Percentiles rank a stretch among this genome's conserved stretches.
These are phyloP conservation scores for Taenioides sp. DNA, from an alignment of 2,797 vertebrate genomes.

Conservation along the genomic window DNA sequence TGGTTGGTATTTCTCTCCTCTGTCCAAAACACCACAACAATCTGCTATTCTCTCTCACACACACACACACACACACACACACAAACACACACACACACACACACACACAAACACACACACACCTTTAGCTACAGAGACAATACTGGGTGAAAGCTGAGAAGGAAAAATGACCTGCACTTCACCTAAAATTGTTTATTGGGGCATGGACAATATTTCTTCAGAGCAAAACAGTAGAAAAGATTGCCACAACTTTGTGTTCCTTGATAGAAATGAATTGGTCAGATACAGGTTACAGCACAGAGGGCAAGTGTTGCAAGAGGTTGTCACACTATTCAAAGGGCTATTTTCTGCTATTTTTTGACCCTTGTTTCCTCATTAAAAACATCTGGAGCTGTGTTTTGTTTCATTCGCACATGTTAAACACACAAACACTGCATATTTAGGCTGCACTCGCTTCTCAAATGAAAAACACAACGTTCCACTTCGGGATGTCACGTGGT, in stretches of 20 bases:
- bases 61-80: constrained; percentile 14
- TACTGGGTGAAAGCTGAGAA: constrained; percentile 28
- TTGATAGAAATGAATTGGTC: constrained; percentile 25
- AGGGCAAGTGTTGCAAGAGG: background rate
- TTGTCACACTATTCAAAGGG: background rate
- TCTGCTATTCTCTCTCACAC: background rate
- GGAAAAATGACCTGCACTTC: constrained; percentile 15
- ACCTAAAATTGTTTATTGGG: constrained; percentile 23
- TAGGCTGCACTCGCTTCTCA: too few species aligned
- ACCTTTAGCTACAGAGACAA: constrained; percentile 15
- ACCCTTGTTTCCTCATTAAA: background rate
- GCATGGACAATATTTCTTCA: constrained; percentile 29
- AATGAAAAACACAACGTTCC: too few species aligned
- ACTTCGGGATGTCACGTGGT: too few species aligned
- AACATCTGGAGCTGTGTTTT: background rate
- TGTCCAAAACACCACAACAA: constrained; percentile 12
- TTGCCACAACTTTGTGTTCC: constrained; percentile 2
- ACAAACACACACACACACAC: constrained; percentile 14
- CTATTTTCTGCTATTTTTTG: background rate
- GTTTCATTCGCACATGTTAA: too few species aligned
- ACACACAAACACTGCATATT: too few species aligned
- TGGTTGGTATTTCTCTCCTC: constrained; percentile 4
- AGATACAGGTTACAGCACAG: background rate
- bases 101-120: constrained; percentile 14
- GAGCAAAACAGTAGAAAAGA: constrained; percentile 21